Base-by-base conservation (phyloP, 2,113 vertebrate genomes). In the Electrona antarctica region DNA sequence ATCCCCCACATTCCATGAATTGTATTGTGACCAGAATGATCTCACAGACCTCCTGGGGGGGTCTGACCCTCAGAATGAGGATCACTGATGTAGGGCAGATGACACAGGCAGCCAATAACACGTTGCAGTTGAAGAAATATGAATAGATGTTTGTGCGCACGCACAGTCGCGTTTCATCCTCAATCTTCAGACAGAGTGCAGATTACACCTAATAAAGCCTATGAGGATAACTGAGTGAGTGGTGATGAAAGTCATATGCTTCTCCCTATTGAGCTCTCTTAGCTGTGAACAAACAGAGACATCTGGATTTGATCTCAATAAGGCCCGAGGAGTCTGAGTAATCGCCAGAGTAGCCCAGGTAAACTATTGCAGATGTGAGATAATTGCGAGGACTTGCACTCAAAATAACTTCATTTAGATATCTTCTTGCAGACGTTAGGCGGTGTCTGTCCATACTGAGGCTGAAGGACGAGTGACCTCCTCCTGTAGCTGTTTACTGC, bases 311-410 rank as follows among this genome's bases (percentile, higher is more conserved):
- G 83, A 84, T 90, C 81, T 76, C 48, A 41, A 56, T 65, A 63
- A 73, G 79, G 83, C 87, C 85, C 2, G 81, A 82, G 88, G 90
- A 89, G 76, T 77, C 73, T 69, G 74, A 81, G 85, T 88, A 91
- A 91, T 92, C 85, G 90, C 79, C 85, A 74, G 78, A 79, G 79
- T 86, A 86, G 87, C 85, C 68, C 76, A 75, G 83, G 84, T 92
- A 92, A 93, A 86, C 88, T 88, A 64, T 91, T 80, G 64, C 92
- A 92, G 91, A 91, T 93, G 90, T 90, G 78, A 85, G 81, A 82
- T 88, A 88, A 92, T 90, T 85, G 76, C 71, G 50, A 46, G 67
- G 73, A 73, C 67, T 50, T 52, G 56, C 76, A 89, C 79, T 81
- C 76, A 66, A 85, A 92, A 89, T 88, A 91, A 85, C 77, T 82